Evolutionary conservation across 1,140 invertebrate species (phyloP).

Genomic region (Cherax destructor): DNA sequence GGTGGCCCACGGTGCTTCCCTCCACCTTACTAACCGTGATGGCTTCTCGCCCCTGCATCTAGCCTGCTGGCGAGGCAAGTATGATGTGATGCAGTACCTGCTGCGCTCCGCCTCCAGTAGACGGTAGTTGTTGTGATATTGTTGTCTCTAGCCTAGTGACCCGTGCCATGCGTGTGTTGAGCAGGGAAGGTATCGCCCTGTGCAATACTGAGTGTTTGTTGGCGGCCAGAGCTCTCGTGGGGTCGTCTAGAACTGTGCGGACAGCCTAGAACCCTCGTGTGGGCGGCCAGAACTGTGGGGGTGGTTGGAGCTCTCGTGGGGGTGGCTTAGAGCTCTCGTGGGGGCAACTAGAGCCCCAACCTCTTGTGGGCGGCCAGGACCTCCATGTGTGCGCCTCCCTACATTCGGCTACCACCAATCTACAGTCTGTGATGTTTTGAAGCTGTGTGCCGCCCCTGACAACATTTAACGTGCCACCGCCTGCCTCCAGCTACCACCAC

Average conservation of each 20-base stretch:
- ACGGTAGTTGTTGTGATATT: constrained; percentile 59
- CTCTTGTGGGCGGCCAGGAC: background rate
- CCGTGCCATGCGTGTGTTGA: constrained; percentile 29
- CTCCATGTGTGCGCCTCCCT: no score
- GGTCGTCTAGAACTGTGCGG: background rate
- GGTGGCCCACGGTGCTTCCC: constrained; percentile 77
- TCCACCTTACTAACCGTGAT: constrained; percentile 77
- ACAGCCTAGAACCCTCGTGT: background rate
- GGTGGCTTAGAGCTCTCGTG: background rate
- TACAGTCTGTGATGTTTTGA: constrained; percentile 55
- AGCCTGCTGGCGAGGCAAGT: constrained; percentile 77
- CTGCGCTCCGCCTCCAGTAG: constrained; percentile 53
- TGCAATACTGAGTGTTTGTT: constrained; percentile 40
- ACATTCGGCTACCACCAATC: constrained; percentile 8
- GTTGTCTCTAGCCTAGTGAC: background rate
- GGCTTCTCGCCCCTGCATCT: constrained; percentile 78
- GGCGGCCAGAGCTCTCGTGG: no score
- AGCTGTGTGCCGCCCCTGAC: constrained; percentile 16
- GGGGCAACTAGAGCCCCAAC: background rate
- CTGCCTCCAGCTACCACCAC: background rate
- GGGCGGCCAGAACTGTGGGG: background rate
- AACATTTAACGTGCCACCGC: background rate
- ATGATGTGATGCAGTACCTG: constrained; percentile 74
- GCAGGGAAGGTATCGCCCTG: constrained; percentile 22
- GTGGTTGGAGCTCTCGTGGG: no score